Conservation (phyloP, 2,888 invertebrate species). For the Scaptomyza caliginosa region DNA sequence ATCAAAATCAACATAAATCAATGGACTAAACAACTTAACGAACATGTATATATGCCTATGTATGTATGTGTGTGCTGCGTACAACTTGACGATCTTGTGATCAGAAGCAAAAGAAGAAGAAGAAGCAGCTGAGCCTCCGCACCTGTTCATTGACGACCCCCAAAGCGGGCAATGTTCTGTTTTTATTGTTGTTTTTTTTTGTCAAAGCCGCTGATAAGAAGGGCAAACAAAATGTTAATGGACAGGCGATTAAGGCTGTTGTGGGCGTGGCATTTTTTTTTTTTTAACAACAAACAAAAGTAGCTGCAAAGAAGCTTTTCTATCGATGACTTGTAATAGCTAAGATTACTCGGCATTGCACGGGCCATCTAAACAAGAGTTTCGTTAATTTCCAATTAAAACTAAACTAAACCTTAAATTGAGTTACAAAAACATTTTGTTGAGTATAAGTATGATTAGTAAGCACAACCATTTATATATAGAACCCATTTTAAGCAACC, state of each 20-base stretch:
- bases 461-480: no score
- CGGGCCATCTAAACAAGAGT: no score
- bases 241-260: neutral
- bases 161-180: conserved; percentile 1
- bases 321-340: no score
- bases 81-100: neutral
- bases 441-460: no score
- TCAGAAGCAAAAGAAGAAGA: neutral
- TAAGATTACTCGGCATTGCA: no score
- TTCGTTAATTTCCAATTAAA: no score
- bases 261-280: conserved; percentile 9
- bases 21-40: conserved; percentile 7
- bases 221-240: conserved; percentile 3
- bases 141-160: conserved; percentile 17
- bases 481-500: no score
- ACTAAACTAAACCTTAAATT: no score
- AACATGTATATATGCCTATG: neutral
- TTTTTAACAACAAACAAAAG: no score
- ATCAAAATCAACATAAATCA: conserved; percentile 42
- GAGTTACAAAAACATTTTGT: no score
- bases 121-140: conserved; percentile 5
- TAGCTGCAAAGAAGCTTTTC: no score
- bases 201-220: conserved; percentile 23
- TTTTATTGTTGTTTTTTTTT: neutral
- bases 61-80: neutral